Base-by-base conservation (phyloP, 2,888 invertebrate genomes). In the Chromoteleia sp. region DNA sequence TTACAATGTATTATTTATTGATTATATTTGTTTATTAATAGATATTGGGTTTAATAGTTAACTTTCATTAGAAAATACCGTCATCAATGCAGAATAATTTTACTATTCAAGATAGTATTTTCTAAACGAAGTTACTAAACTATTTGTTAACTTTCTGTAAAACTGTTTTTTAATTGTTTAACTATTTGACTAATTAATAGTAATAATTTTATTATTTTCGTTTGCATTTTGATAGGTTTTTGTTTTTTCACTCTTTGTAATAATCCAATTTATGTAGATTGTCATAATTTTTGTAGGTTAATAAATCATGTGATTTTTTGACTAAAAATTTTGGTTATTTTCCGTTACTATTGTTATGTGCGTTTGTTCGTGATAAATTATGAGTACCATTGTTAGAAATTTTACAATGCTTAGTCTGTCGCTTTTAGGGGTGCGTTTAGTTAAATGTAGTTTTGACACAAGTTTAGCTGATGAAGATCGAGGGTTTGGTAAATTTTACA, bases 401-500 rank as follows among this genome's bases (percentile, higher is more conserved):
- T 33, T 87, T 10, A 58, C 78, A 17, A 71, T 76, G 2, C 12
- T 83, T 1, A 86, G 84, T 77, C 15, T 87, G 17, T 30, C 86
- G 6, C 52, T 79, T n/a, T 21, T 87, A 2, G 75, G 82, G 0
- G 77, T 71, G 68, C 80, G 82, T 17, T 12, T 86, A 0, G 76
- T 83, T 0, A 81, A 74, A 36, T 75, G 48, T 17, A 68, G 67
- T 54, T 76, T 67, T 5, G 45, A 75, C 25, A 8, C 52, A 41
- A 78, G 56, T n/a, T 30, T 10, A 2, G 33, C 36, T 4, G 83
- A 86, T 67, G 67, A 39, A 15, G 85, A 86, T 39, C 63, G 79
- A 25, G 84, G 81, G 4, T 87, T 89, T 14, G 84, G 86, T 2
- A 68, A 59, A 7, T 21, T 84, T 15, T 89, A 83, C 56, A 87